phyloP scores from a whole-genome alignment of 2,797 vertebrate species.

The Tenualosa ilisha region DNA sequence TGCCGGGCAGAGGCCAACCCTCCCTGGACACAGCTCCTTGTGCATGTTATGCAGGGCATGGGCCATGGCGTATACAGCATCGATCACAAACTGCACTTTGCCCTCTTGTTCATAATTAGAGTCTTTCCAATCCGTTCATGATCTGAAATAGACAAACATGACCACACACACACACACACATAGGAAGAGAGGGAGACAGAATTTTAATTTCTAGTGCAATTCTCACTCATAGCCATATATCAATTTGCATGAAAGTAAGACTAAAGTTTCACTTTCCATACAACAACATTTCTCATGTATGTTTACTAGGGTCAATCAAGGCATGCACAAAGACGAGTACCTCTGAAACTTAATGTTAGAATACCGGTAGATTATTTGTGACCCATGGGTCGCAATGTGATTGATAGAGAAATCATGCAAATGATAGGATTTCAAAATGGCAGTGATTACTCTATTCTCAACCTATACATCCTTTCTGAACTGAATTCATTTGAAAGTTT shows the following conservation, averaged over 20 bases:
- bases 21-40: constrained; percentile 86
- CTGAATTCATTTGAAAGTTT: constrained; percentile 54
- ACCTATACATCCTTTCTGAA: constrained; percentile 36
- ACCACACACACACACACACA: background rate
- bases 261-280: background rate
- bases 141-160: constrained; percentile 66
- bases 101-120: constrained; percentile 92
- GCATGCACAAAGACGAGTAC: background rate
- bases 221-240: background rate
- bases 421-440: constrained; percentile 55
- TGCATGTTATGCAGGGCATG: constrained; percentile 93
- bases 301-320: background rate
- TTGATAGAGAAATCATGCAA: constrained; percentile 53
- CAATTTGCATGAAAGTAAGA: background rate
- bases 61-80: constrained; percentile 93
- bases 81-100: constrained; percentile 94
- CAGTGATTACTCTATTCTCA: constrained; percentile 59
- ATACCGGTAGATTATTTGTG: background rate
- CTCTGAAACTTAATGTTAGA: background rate
- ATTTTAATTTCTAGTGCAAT: background rate
- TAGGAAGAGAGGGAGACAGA: background rate
- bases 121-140: constrained; percentile 90
- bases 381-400: background rate
- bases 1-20: constrained; percentile 84
- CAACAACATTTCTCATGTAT: background rate